Evolutionary conservation across 92 coral and sea anemone species (phyloP).

Genomic region (Heteractis magnifica): DNA sequence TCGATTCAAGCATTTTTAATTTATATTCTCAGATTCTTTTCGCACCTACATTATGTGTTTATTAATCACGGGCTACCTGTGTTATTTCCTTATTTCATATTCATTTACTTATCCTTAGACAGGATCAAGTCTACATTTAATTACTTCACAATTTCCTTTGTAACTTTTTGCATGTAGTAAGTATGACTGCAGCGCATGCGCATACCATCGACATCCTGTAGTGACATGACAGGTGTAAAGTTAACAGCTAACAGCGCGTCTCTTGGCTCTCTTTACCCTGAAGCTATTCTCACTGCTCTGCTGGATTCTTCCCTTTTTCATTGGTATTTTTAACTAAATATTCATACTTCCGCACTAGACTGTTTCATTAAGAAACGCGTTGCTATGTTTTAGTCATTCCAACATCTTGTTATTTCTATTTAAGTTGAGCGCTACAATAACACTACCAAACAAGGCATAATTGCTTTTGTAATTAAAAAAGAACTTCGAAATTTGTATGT

Average conservation of each 20-base stretch:
- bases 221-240: not conserved
- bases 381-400: not conserved
- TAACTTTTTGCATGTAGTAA: not conserved
- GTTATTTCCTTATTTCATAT: not conserved
- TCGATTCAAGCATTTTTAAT: not conserved
- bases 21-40: not conserved
- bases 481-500: not conserved
- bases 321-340: not conserved
- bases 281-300: not conserved
- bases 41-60: not conserved
- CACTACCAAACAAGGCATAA: not conserved
- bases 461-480: slow-evolving; percentile 7
- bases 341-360: not conserved
- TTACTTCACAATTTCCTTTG: not conserved
- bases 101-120: not conserved
- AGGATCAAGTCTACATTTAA: not conserved
- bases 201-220: not conserved
- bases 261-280: not conserved
- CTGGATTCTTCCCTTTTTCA: not conserved
- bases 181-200: slow-evolving; percentile 1
- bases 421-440: not conserved
- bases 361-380: not conserved
- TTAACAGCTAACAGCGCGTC: not conserved
- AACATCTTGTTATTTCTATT: not conserved
- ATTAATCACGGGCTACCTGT: not conserved